phyloP scores from a whole-genome alignment of 1,140 invertebrate species.

The Frieseomelitta varia region DNA sequence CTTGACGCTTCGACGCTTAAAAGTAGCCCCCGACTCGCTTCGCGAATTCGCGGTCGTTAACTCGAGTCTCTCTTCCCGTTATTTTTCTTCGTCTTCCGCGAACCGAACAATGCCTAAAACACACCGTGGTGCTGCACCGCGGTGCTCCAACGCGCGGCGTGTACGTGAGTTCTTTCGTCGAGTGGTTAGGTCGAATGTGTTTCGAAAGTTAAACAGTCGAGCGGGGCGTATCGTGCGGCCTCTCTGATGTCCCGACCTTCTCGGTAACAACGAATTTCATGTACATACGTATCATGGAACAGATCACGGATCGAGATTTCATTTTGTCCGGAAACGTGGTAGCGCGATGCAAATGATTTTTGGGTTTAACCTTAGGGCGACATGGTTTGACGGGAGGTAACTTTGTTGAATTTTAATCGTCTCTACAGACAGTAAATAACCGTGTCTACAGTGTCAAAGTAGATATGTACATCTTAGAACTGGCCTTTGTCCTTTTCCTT shows the following conservation, averaged over 20 bases:
- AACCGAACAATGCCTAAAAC: not conserved
- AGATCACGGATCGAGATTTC: slow-evolving; percentile 46
- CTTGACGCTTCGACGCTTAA: slow-evolving; percentile 19
- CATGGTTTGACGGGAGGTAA: too few species aligned
- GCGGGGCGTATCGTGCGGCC: not conserved
- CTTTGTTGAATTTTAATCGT: too few species aligned
- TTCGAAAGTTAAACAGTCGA: slow-evolving; percentile 42
- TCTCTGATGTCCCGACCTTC: slow-evolving; percentile 38
- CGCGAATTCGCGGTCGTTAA: not conserved
- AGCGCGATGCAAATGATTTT: not conserved
- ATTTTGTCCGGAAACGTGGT: slow-evolving; percentile 3
- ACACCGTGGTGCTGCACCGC: not conserved
- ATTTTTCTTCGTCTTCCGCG: slow-evolving; percentile 2
- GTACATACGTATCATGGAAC: slow-evolving; percentile 35
- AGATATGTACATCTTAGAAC: too few species aligned
- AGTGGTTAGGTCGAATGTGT: slow-evolving; percentile 51
- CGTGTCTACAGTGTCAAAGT: too few species aligned
- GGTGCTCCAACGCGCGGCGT: too few species aligned
- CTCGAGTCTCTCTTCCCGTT: not conserved
- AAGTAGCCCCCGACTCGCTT: not conserved
- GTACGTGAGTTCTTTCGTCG: not conserved
- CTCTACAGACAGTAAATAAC: too few species aligned
- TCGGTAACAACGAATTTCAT: slow-evolving; percentile 16
- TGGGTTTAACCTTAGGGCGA: too few species aligned
- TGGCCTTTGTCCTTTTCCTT: too few species aligned